Percentiles rank a stretch among this genome's conserved stretches.
These are phyloP conservation scores for Drosophila nigrodunni DNA, from an alignment of 1,140 invertebrate species.

Conservation along the genomic window DNA sequence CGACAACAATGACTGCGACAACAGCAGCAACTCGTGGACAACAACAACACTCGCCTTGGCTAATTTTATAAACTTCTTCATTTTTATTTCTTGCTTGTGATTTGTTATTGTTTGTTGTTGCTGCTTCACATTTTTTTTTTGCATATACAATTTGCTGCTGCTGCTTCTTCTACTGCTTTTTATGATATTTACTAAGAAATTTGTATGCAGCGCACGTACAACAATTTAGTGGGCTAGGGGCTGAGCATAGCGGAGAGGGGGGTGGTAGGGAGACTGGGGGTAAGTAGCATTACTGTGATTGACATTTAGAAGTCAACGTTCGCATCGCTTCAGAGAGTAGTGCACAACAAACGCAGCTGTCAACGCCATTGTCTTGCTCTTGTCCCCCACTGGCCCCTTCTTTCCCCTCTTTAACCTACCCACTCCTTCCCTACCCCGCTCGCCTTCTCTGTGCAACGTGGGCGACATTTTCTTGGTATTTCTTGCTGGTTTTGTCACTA, in stretches of 20 bases:
- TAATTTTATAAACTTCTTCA: conserved; percentile 76
- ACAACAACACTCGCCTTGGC: conserved; percentile 60
- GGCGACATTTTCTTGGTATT: conserved; percentile 64
- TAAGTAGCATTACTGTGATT: conserved; percentile 53
- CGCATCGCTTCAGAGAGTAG: conserved; percentile 49
- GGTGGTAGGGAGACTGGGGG: conserved; percentile 1
- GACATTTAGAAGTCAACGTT: conserved; percentile 79
- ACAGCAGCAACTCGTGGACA: no score
- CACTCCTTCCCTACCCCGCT: neutral
- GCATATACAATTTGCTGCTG: conserved; percentile 53
- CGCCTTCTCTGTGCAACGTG: conserved; percentile 15
- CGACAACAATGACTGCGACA: conserved; percentile 50
- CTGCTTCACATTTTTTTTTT: conserved; percentile 63
- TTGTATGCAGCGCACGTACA: conserved; percentile 67
- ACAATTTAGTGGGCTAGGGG: neutral
- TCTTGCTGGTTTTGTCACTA: conserved; percentile 62
- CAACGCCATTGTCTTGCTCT: conserved; percentile 62
- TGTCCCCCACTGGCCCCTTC: neutral
- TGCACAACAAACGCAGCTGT: conserved; percentile 39
- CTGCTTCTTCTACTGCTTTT: no score
- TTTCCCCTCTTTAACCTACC: neutral
- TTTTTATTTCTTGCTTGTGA: conserved; percentile 48
- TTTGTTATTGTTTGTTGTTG: conserved; percentile 51
- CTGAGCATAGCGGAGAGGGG: neutral
- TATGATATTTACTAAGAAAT: conserved; percentile 73